phyloP scores from a whole-genome alignment of 2,888 invertebrate genomes.

The Strigamia transsilvanica region DNA sequence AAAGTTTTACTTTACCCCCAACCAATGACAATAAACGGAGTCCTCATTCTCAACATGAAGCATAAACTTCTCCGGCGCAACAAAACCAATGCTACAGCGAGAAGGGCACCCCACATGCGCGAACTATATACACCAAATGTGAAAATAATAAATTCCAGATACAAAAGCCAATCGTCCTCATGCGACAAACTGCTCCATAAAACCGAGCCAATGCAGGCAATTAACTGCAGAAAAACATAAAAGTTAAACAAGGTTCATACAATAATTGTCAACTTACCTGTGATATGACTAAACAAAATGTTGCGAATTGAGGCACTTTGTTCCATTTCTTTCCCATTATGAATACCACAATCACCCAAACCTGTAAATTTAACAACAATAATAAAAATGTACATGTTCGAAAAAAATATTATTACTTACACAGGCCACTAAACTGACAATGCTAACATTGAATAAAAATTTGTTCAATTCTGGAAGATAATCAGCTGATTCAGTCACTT shows the following conservation, averaged over 20 bases:
- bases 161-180: constrained; percentile 71
- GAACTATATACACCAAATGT: constrained; percentile 78
- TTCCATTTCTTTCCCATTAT: constrained; percentile 55
- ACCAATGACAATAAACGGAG: constrained; percentile 71
- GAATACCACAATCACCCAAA: constrained; percentile 47
- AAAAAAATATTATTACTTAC: constrained; percentile 63
- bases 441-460: constrained; percentile 85
- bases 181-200: constrained; percentile 73
- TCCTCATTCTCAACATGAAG: constrained; percentile 80
- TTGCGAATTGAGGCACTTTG: constrained; percentile 57
- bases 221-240: constrained; percentile 58
- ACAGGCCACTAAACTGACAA: constrained; percentile 78
- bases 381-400: neutral
- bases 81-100: constrained; percentile 82
- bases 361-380: neutral
- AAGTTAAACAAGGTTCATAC: neutral
- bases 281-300: constrained; percentile 56
- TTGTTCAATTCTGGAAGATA: constrained; percentile 78
- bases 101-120: constrained; percentile 83
- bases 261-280: constrained; percentile 54
- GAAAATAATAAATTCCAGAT: constrained; percentile 78
- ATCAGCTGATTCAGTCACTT: constrained; percentile 74
- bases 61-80: constrained; percentile 83
- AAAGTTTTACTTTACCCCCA: constrained; percentile 67
- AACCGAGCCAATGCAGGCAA: constrained; percentile 72